phyloP scores from a whole-genome alignment of 1,140 invertebrate species.

The Globodera rostochiensis region DNA sequence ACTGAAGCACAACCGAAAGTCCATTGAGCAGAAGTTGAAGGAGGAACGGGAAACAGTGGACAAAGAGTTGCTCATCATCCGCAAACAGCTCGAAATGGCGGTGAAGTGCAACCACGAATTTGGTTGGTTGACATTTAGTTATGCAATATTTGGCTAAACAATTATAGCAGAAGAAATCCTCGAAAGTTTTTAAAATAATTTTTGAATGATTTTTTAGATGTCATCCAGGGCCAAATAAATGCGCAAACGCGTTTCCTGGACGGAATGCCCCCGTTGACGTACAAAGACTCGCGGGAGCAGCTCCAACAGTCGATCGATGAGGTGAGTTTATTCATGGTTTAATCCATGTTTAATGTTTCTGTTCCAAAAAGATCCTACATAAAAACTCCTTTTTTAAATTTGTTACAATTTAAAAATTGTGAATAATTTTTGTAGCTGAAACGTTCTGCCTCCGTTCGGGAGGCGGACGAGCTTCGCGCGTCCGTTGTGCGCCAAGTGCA shows the following conservation, averaged over 20 bases:
- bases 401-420: background rate
- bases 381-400: background rate
- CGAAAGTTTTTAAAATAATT: too few species aligned
- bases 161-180: too few species aligned
- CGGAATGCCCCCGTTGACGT: background rate
- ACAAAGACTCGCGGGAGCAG: constrained; percentile 17
- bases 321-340: background rate
- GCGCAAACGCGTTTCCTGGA: constrained; percentile 19
- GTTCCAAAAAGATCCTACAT: too few species aligned
- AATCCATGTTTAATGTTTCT: too few species aligned
- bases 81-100: constrained; percentile 29
- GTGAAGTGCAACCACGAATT: constrained; percentile 29
- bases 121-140: constrained; percentile 12
- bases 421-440: constrained; percentile 27
- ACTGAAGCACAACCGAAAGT: constrained; percentile 28
- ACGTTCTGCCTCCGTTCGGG: constrained; percentile 16
- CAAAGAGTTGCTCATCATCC: constrained; percentile 11
- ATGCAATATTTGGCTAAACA: too few species aligned
- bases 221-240: constrained; percentile 26
- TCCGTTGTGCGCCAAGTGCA: constrained; percentile 12
- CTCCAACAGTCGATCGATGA: constrained; percentile 8
- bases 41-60: constrained; percentile 21
- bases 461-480: constrained; percentile 29
- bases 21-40: constrained; percentile 24
- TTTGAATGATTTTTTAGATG: background rate